Conservation (phyloP, 2,888 invertebrate genomes). For the Opisthograptis luteolata region DNA sequence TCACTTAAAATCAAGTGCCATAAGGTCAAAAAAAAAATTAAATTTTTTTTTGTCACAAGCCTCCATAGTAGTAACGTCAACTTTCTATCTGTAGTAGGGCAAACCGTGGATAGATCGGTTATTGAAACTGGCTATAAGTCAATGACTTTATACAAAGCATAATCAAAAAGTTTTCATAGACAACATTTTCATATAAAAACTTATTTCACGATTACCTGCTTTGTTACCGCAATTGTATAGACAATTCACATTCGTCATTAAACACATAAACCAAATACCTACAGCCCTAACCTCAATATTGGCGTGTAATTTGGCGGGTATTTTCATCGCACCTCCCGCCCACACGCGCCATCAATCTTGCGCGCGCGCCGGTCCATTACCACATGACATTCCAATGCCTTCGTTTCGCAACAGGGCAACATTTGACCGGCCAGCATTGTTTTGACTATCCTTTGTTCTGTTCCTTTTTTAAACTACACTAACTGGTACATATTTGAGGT, state of each 20-base stretch:
- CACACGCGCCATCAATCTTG: slow-evolving; percentile 75
- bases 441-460: slow-evolving; percentile 45
- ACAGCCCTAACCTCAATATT: slow-evolving; percentile 42
- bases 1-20: too few relatives aligned
- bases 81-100: too few relatives aligned
- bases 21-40: too few relatives aligned
- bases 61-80: too few relatives aligned
- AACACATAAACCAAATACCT: slow-evolving; percentile 33
- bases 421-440: slow-evolving; percentile 62
- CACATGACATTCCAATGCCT: slow-evolving; percentile 76
- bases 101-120: too few relatives aligned
- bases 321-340: slow-evolving; percentile 68
- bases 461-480: slow-evolving; percentile 6
- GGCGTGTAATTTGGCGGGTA: slow-evolving; percentile 67
- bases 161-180: too few relatives aligned
- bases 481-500: too few relatives aligned
- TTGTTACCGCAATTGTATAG: neutral
- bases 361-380: slow-evolving; percentile 57
- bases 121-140: too few relatives aligned
- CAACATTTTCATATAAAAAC: too few relatives aligned
- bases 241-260: slow-evolving; percentile 26
- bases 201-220: too few relatives aligned
- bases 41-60: too few relatives aligned
- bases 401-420: slow-evolving; percentile 65
- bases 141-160: too few relatives aligned